Conservation (phyloP, 2,113 vertebrate genomes). For the Poeciliopsis occidentalis region DNA sequence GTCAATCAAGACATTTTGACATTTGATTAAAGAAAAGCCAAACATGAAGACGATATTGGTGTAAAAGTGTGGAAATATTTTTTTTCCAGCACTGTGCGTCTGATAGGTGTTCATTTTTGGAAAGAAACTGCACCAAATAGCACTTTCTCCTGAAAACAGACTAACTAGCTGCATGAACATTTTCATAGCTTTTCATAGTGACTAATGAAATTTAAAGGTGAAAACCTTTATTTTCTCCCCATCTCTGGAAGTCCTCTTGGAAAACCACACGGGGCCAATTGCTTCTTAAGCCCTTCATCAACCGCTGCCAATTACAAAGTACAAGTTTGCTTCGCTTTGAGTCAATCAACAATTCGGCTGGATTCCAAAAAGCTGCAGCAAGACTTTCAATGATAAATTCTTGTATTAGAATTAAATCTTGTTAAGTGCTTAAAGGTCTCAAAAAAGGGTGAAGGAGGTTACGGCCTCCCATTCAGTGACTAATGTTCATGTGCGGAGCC, state of each 20-base stretch:
- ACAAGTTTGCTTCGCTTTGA: constrained; percentile 43
- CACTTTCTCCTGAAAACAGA: background rate
- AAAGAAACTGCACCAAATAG: background rate
- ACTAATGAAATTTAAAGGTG: background rate
- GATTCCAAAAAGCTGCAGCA: constrained; percentile 14
- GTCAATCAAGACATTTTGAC: no score
- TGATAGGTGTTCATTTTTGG: background rate
- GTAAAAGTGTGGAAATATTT: no score
- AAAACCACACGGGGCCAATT: background rate
- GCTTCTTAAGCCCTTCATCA: constrained; percentile 25
- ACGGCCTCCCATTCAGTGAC: constrained; percentile 57
- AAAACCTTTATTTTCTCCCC: background rate
- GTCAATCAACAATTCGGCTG: constrained; percentile 39
- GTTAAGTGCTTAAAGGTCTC: constrained; percentile 69
- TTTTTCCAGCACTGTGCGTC: background rate
- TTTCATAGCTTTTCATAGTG: background rate
- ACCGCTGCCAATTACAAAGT: constrained; percentile 3
- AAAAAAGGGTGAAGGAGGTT: constrained; percentile 53
- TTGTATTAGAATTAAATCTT: constrained; percentile 63
- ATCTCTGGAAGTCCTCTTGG: background rate
- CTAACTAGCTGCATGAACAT: background rate
- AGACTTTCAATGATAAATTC: constrained; percentile 58
- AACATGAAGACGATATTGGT: background rate
- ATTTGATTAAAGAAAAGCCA: background rate
- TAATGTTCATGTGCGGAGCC: constrained; percentile 64